A percentile compares a stretch with the other conserved stretches of the same genome.
Evolutionary conservation across 2,888 invertebrate genomes (phyloP).

Genomic region (Netelia melanura): DNA sequence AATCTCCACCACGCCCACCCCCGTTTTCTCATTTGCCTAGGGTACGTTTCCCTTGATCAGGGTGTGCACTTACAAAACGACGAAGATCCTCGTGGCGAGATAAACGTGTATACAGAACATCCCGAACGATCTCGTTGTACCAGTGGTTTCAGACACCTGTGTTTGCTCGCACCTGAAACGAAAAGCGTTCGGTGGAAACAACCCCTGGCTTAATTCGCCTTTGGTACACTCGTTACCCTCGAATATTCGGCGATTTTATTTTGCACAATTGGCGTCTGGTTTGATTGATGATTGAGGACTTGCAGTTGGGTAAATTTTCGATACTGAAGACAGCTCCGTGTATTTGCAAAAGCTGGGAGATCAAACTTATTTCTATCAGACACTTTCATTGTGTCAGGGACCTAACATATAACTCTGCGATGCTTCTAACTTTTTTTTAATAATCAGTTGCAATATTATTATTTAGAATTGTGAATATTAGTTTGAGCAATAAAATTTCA

Average conservation of each 20-base stretch:
- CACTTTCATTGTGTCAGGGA: neutral
- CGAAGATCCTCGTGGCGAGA: conserved; percentile 55
- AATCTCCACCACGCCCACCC: conserved; percentile 12
- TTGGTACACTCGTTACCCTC: conserved; percentile 8
- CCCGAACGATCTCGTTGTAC: conserved; percentile 22
- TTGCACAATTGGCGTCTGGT: conserved; percentile 46
- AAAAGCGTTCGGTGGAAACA: conserved; percentile 69
- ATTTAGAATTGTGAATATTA: too few species aligned
- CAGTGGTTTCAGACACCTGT: conserved; percentile 79
- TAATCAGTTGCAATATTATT: too few species aligned
- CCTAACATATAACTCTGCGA: neutral
- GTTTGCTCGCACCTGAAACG: conserved; percentile 83
- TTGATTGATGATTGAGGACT: neutral
- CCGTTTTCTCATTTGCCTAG: conserved; percentile 3
- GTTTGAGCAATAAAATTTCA: neutral
- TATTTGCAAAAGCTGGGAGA: conserved; percentile 58
- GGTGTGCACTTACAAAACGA: neutral
- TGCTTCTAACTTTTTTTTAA: neutral
- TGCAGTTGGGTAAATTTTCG: conserved; percentile 39
- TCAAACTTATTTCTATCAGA: conserved; percentile 1
- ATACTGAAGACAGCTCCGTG: conserved; percentile 46
- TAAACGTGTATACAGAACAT: conserved; percentile 15
- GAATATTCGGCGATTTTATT: conserved; percentile 56
- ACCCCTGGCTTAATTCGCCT: conserved; percentile 36
- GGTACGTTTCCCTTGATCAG: conserved; percentile 35